A percentile compares a stretch with the other conserved stretches of the same genome.
These are phyloP conservation scores for Corvus cornix DNA, from an alignment of 2,113 vertebrate species.

Conservation along the genomic window DNA sequence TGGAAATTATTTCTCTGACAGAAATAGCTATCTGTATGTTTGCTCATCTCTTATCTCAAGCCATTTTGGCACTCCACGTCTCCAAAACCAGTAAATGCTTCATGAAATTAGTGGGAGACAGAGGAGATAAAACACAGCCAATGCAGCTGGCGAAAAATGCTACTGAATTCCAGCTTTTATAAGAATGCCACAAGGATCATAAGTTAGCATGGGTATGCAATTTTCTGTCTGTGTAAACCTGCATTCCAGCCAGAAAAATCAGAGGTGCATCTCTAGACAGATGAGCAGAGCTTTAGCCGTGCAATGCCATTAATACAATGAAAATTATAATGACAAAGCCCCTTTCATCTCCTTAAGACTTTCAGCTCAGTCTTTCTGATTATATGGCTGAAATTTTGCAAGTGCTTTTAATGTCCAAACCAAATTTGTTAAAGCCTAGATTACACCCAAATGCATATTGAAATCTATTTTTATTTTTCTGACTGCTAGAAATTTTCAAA, in stretches of 20 bases:
- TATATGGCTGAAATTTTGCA: not conserved
- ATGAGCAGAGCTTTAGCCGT: not conserved
- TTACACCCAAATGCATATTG: not conserved
- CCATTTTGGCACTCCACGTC: not conserved
- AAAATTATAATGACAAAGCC: not conserved
- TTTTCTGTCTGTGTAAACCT: not conserved
- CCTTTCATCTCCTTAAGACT: constrained; percentile 20
- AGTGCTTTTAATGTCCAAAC: not conserved
- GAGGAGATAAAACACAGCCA: not conserved
- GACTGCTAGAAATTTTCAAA: not conserved
- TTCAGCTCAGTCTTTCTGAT: constrained; percentile 8
- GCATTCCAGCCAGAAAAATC: not conserved
- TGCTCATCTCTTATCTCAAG: not conserved
- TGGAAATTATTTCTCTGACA: not conserved
- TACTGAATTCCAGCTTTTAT: not conserved
- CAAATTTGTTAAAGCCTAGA: not conserved
- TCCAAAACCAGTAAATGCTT: not conserved
- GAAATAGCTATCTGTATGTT: not conserved
- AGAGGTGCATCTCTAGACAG: not conserved
- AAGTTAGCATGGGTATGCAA: not conserved
- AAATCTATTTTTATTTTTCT: not conserved
- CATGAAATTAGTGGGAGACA: not conserved
- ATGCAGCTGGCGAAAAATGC: not conserved
- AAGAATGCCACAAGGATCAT: not conserved
- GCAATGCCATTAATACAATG: constrained; percentile 7